A percentile compares a stretch with the other conserved stretches of the same genome.
These are phyloP conservation scores for Gisinianus flammeolus DNA, from an alignment of 2,888 invertebrate genomes.

Conservation along the genomic window DNA sequence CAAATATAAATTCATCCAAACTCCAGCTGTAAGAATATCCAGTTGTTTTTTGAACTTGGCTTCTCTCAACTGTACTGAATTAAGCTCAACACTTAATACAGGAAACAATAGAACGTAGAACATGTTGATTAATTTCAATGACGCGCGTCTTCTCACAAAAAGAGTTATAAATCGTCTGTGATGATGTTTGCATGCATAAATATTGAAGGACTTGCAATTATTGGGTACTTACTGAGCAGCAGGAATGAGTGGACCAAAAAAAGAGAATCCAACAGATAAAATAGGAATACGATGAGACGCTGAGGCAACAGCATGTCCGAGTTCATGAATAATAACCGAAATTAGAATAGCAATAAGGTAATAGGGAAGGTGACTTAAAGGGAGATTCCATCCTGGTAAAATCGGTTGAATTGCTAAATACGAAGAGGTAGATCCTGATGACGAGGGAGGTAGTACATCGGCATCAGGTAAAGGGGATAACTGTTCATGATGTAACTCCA, in stretches of 20 bases:
- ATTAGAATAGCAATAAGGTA: slow-evolving; percentile 57
- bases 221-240: no score
- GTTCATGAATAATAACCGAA: slow-evolving; percentile 57
- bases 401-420: slow-evolving; percentile 57
- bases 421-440: slow-evolving; percentile 24
- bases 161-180: no score
- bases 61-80: slow-evolving; percentile 55
- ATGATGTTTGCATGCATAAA: no score
- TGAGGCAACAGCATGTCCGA: slow-evolving; percentile 57
- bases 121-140: no score
- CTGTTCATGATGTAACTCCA: slow-evolving; percentile 56
- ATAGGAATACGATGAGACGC: slow-evolving; percentile 57
- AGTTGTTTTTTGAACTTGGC: slow-evolving; percentile 54
- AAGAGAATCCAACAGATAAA: slow-evolving; percentile 55
- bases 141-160: no score
- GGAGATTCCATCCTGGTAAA: slow-evolving; percentile 58
- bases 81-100: slow-evolving; percentile 57
- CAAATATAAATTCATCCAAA: slow-evolving; percentile 58
- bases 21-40: slow-evolving; percentile 57
- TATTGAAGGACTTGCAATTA: no score
- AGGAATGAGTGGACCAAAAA: slow-evolving; percentile 57
- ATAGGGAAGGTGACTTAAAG: slow-evolving; percentile 56
- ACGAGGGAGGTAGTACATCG: slow-evolving; percentile 43
- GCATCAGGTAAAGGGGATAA: slow-evolving; percentile 54
- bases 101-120: no score